Percentiles rank a stretch among this genome's conserved stretches.
Evolutionary conservation across 2,113 vertebrate genomes (phyloP).

Genomic region (Ciconia boyciana): DNA sequence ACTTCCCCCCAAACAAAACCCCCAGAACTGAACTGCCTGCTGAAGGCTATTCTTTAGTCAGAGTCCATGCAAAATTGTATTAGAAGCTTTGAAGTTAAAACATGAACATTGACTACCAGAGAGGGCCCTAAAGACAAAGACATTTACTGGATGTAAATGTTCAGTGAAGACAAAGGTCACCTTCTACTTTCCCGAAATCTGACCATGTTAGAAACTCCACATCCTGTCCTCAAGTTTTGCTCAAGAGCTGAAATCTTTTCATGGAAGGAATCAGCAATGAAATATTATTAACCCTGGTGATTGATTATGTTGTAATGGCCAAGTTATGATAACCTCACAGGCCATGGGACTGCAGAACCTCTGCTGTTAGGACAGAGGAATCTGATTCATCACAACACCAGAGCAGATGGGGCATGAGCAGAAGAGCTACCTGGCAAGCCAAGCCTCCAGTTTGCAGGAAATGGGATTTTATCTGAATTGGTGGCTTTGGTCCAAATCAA

Average conservation of each 20-base stretch:
- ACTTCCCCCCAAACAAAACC: neutral
- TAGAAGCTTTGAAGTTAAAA: conserved; percentile 39
- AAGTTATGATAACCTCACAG: neutral
- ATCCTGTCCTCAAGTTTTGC: neutral
- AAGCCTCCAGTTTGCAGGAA: conserved; percentile 8
- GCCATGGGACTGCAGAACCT: neutral
- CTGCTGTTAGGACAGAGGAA: neutral
- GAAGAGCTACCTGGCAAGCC: neutral
- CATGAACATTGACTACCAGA: neutral
- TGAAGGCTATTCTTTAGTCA: conserved; percentile 45
- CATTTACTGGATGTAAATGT: conserved; percentile 25
- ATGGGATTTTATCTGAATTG: neutral
- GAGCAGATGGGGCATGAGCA: neutral
- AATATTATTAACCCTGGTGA: neutral
- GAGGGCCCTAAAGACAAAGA: conserved; percentile 37
- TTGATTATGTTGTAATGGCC: neutral
- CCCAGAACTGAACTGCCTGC: neutral
- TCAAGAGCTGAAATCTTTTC: neutral
- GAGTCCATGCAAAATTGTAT: conserved; percentile 36
- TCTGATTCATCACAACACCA: neutral
- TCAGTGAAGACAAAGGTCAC: conserved; percentile 44
- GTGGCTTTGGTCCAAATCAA: conserved; percentile 24
- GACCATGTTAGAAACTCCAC: neutral
- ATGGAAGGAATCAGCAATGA: neutral
- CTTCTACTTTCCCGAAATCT: neutral